phyloP scores from a whole-genome alignment of 2,888 invertebrate genomes.

The Lepidochitona cinerea region DNA sequence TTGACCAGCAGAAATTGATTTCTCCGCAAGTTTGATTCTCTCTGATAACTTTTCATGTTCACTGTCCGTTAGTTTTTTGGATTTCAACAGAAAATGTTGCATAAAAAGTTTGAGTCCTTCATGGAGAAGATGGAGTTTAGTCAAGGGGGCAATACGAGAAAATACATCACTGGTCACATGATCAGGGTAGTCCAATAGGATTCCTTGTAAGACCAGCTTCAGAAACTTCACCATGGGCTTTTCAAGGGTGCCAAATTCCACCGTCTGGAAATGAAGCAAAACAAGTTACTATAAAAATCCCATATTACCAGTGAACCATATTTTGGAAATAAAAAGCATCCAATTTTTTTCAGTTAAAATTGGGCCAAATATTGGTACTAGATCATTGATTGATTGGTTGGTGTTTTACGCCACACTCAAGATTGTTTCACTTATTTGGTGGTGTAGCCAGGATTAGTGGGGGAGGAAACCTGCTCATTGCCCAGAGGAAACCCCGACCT shows the following conservation, averaged over 20 bases:
- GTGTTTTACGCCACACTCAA: too few species aligned
- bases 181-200: conserved; percentile 80
- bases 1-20: conserved; percentile 27
- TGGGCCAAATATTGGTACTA: too few species aligned
- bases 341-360: too few species aligned
- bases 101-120: conserved; percentile 89
- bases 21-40: conserved; percentile 46
- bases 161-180: conserved; percentile 79
- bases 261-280: conserved; percentile 77
- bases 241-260: conserved; percentile 89
- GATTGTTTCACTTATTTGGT: too few species aligned
- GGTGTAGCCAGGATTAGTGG: too few species aligned
- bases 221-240: conserved; percentile 84
- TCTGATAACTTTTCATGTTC: conserved; percentile 30
- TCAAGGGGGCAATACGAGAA: conserved; percentile 80
- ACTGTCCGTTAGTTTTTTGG: conserved; percentile 30
- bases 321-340: too few species aligned
- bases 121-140: conserved; percentile 81
- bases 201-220: conserved; percentile 81
- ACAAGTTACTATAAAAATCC: too few species aligned
- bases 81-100: conserved; percentile 84
- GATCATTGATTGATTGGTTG: too few species aligned
- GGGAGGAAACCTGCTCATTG: too few species aligned
- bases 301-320: too few species aligned
- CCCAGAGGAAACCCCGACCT: too few species aligned